Percentiles rank a stretch among this genome's conserved stretches.
Evolutionary conservation across 2,888 invertebrate genomes (phyloP).

Genomic region (Auanema freiburgensis): DNA sequence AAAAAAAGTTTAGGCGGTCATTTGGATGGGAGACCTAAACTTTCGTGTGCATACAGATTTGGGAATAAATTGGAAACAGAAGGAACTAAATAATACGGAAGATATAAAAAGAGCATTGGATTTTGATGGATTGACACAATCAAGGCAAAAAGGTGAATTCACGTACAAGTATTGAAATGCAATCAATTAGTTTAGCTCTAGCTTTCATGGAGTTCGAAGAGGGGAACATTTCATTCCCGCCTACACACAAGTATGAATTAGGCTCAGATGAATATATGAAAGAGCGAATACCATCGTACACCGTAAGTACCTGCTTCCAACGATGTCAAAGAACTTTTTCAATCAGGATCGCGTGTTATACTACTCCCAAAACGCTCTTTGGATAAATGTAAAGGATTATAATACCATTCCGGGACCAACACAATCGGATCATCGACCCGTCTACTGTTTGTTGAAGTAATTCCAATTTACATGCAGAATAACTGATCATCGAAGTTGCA

Average conservation of each 20-base stretch:
- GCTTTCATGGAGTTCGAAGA: slow-evolving; percentile 50
- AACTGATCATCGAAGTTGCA: slow-evolving; percentile 13
- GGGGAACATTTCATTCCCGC: slow-evolving; percentile 49
- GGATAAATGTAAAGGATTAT: slow-evolving; percentile 40
- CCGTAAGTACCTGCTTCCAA: slow-evolving; percentile 29
- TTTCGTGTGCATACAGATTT: slow-evolving; percentile 48
- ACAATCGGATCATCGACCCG: slow-evolving; percentile 54
- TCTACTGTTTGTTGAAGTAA: slow-evolving; percentile 42
- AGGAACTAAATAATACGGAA: neutral
- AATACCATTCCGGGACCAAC: slow-evolving; percentile 46
- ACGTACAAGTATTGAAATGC: neutral
- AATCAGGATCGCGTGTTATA: slow-evolving; percentile 54
- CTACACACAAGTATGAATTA: slow-evolving; percentile 54
- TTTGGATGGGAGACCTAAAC: slow-evolving; percentile 61
- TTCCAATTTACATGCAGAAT: neutral
- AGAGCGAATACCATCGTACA: slow-evolving; percentile 54
- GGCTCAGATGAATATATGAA: slow-evolving; percentile 43
- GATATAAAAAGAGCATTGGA: slow-evolving; percentile 19
- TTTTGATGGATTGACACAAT: slow-evolving; percentile 27
- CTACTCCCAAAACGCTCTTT: slow-evolving; percentile 26
- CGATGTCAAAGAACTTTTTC: neutral
- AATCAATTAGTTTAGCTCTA: slow-evolving; percentile 24
- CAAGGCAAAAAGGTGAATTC: slow-evolving; percentile 19
- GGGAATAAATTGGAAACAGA: slow-evolving; percentile 24
- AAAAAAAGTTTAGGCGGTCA: slow-evolving; percentile 31